Base-by-base conservation (phyloP, 2,113 vertebrate genomes). In the Stegastes partitus region DNA sequence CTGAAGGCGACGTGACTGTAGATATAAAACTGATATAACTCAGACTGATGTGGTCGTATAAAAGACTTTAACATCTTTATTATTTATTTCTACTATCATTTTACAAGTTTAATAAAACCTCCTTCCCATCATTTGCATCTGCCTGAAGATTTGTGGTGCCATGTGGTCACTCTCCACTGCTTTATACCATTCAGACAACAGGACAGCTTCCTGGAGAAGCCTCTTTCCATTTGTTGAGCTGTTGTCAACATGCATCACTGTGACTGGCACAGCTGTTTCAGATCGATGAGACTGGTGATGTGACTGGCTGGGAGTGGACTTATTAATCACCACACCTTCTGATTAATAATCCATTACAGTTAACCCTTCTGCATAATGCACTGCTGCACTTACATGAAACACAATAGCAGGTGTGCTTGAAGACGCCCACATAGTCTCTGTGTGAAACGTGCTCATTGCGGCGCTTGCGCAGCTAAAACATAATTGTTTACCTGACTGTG, bases 401-500 rank as follows among this genome's bases (percentile, higher is more conserved):
- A 61, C 19, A 10, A 50, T 22, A 75, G 31, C 51, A 71, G 22
- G 18, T 16, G 34, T 72, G 12, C 45, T 51, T 42, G 39, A 42
- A 42, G 39, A 42, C 39, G 16, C 18, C 8, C 19, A 19, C 45
- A 49, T 2, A 9, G 47, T 50, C 15, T 19, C 7, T 50, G 8
- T 34, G 31, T 34, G 31, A 34, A 34, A 9, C 2, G 47, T 21
- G 16, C 9, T 50, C 21, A 19, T 10, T n/a, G 56, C 11, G 28
- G n/a, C 2, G 23, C 14, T 70, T 45, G n/a, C 39, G 1, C 67
- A 45, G 67, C 53, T 51, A 23, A 66, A 67, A 8, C 4, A 31
- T 26, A 22, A 66, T 23, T 42, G 51, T 74, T 83, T 89, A 95
- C 94, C 94, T 95, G 86, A 64, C 74, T 50, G 87, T 34, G 68